Conservation (phyloP, 2,797 vertebrate genomes). For the Chanos chanos region DNA sequence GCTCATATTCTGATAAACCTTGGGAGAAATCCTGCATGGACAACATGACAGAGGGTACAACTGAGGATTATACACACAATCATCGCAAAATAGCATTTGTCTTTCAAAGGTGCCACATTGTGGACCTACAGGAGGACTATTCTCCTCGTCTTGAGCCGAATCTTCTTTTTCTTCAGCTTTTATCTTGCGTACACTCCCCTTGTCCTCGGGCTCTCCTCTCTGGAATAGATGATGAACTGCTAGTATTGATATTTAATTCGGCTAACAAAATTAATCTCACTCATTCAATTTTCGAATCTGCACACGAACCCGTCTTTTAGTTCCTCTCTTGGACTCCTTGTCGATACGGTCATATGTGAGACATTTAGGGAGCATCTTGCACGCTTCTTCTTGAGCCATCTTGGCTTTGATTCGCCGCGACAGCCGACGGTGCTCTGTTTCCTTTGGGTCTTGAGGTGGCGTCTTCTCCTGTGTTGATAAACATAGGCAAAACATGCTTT, state of each 20-base stretch:
- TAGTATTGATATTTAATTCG: not conserved
- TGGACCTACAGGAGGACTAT: conserved; percentile 8
- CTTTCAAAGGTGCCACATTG: not conserved
- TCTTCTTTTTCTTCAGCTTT: not conserved
- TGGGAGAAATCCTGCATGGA: conserved; percentile 13
- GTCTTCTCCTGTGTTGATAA: conserved; percentile 15
- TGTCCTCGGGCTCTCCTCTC: conserved; percentile 2
- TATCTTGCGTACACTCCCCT: not conserved
- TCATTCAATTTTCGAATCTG: no score
- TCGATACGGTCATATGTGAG: not conserved
- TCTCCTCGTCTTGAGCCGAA: not conserved
- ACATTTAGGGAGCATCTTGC: not conserved
- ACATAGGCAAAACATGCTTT: not conserved
- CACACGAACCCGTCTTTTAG: conserved; percentile 4
- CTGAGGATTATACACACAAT: not conserved
- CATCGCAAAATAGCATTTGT: not conserved
- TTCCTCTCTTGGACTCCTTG: not conserved
- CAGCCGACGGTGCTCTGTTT: not conserved
- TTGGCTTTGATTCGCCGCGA: conserved; percentile 2
- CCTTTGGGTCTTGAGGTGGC: not conserved
- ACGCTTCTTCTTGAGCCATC: conserved; percentile 4
- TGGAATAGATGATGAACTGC: not conserved
- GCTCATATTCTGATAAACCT: conserved; percentile 79
- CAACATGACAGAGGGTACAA: not conserved
- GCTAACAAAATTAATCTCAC: no score